Evolutionary conservation across 2,113 vertebrate species (phyloP).

Genomic region (Reinhardtius hippoglossoides): DNA sequence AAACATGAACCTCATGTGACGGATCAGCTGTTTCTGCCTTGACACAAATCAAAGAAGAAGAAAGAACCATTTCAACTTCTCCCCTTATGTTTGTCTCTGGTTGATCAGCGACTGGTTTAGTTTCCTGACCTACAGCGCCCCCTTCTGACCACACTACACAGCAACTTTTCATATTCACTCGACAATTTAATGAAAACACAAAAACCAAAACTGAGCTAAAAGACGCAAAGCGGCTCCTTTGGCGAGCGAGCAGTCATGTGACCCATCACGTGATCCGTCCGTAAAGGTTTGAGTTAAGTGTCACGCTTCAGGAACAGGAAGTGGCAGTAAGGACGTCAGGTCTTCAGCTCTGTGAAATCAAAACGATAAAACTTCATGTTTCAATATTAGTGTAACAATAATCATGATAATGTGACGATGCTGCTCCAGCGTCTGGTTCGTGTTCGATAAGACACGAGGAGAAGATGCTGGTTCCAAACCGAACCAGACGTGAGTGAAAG

Average conservation of each 20-base stretch:
- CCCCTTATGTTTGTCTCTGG: too few species aligned
- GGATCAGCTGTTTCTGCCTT: too few species aligned
- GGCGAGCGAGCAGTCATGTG: neutral
- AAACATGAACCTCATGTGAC: too few species aligned
- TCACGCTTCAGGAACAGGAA: neutral
- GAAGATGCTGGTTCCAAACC: neutral
- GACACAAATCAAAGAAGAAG: too few species aligned
- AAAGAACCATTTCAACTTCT: too few species aligned
- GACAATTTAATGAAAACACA: too few species aligned
- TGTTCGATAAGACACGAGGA: neutral
- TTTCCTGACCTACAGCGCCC: neutral
- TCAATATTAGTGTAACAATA: constrained; percentile 23
- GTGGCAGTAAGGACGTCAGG: neutral
- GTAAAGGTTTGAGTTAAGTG: neutral
- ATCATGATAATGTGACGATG: neutral
- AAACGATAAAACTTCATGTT: constrained; percentile 32
- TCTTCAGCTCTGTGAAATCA: neutral
- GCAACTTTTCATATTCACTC: too few species aligned
- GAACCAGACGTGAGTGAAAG: neutral
- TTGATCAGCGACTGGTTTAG: neutral
- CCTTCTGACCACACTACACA: too few species aligned
- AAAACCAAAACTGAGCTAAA: neutral
- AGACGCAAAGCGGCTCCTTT: neutral
- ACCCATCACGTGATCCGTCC: too few species aligned
- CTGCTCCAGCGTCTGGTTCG: constrained; percentile 6